Base-by-base conservation (phyloP, 2,888 invertebrate species). In the Euzophera pinguis region DNA sequence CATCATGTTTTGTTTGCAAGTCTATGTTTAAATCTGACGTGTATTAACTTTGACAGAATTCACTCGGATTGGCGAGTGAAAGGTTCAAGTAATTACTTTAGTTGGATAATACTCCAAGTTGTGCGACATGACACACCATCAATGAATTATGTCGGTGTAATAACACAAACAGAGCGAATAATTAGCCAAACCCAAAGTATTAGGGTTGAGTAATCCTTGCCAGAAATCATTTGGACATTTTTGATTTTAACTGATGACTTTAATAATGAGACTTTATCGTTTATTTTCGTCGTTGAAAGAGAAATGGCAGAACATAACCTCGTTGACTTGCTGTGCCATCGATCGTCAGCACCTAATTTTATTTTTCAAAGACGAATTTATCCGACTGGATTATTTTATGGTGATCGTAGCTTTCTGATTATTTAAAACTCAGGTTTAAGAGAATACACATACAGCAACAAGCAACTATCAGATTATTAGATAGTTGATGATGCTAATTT, bases 131-230 rank as follows among this genome's bases (percentile, higher is more conserved):
- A 82, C 82, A 79, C 69, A 71, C 68, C 71, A 65, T 67, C 87
- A 87, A 88, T 87, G 81, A 84, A 84, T 82, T 81, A 81, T 84
- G 88, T 86, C 84, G 61, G 67, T 81, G 84, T 83, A 78, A 69
- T 70, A 76, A 74, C 73, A 71, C 67, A 73, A 74, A 75, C 69
- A 65, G 64, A 58, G 64, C 62, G 62, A 67, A 69, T 64, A 75
- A 78, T 81, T 78, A 74, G 72, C 62, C 57, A 61, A 65, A 59
- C 70, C 70, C 71, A 68, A 71, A 76, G 22, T 22, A 22, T 61
- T 61, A 58, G 52, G 50, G 60, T 59, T 60, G 64, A 66, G 69
- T 66, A 53, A 61, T 64, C 63, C 64, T 67, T 63, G 67, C 63
- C 55, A 55, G 59, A 59, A 62, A 58, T 67, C 67, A 71, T 68